Conservation (phyloP, 1,140 invertebrate species). For the Aphelenchoides besseyi region DNA sequence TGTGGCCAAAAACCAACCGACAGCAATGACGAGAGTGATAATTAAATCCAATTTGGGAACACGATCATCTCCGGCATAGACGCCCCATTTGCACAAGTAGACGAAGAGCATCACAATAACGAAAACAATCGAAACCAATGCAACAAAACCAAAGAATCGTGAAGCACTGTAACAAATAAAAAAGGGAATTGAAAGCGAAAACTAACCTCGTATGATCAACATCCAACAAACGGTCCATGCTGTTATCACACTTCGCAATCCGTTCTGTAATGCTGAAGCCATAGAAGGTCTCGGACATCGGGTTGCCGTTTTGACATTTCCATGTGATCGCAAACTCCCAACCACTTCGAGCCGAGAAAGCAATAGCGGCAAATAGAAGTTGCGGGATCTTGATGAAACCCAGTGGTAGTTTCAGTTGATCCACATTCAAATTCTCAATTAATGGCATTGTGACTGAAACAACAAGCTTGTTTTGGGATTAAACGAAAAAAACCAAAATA, state of each 20-base stretch:
- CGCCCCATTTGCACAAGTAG: conserved; percentile 46
- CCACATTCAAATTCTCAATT: conserved; percentile 41
- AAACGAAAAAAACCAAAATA: too few relatives aligned
- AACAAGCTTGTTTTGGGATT: conserved; percentile 11
- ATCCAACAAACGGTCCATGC: background rate
- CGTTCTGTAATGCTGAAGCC: background rate
- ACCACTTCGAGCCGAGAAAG: conserved; percentile 32
- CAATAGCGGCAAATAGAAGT: conserved; percentile 44
- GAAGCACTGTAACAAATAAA: conserved; percentile 34
- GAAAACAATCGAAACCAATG: conserved; percentile 45
- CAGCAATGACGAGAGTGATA: conserved; percentile 38
- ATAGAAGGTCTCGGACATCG: background rate
- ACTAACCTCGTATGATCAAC: conserved; percentile 25
- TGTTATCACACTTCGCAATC: conserved; percentile 18
- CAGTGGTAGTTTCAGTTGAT: conserved; percentile 51
- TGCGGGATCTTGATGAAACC: conserved; percentile 48
- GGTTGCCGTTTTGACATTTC: background rate
- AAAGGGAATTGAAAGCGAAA: conserved; percentile 14
- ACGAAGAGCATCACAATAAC: conserved; percentile 39
- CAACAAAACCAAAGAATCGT: conserved; percentile 45
- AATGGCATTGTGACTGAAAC: conserved; percentile 21
- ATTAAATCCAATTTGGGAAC: conserved; percentile 46
- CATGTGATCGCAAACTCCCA: conserved; percentile 38
- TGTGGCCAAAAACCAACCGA: conserved; percentile 50
- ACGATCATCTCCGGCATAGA: conserved; percentile 43